Base-by-base conservation (phyloP, 2,113 vertebrate species). In the Bombycilla garrulus region DNA sequence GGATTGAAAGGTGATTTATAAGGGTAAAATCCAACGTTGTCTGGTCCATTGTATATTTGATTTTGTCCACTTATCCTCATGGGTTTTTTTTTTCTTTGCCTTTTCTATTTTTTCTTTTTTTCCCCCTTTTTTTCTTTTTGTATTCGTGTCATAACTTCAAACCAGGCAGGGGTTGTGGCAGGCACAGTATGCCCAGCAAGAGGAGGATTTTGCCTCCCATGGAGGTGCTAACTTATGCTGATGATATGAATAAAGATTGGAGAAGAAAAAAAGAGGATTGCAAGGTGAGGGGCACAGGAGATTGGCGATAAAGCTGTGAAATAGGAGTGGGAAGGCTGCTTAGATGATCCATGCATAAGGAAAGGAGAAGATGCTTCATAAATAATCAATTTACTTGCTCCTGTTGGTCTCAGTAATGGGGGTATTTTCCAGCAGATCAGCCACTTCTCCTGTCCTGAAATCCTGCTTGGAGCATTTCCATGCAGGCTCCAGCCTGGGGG, bases 1-100 rank as follows among this genome's bases (percentile, higher is more conserved):
- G 88, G 76, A 92, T 88, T 94, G 88, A 95, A 95, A 92, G 90
- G 92, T 94, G 90, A 92, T 96, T 96, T 95, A 79, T 86, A 94
- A 88, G 77, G 76, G 94, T 86, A 74, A 95, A 94, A 92, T 78
- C 77, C 92, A 67, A 72, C 36, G 2, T 94, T 97, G 47, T 95
- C 64, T 83, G 45, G 24, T 67, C 80, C 87, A 48, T 90, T 92
- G 86, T 96, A 12, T 71, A 26, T 61, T 90, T 66, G 56, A 45
- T 90, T 93, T 79, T 2, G 87, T 71, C 85, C 85, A 86, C 40
- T 96, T 96, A 96, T 51, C 65, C 76, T 38, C 25, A 74, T 78
- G 48, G 64, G 42, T 48, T 20, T 36, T 77, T 93, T 92, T 78
- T 61, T 42, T 8, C 10, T 10, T 45, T 71, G 5, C 1, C 4